Conservation (phyloP, 1,140 invertebrate species). For the Diabrotica virgifera region DNA sequence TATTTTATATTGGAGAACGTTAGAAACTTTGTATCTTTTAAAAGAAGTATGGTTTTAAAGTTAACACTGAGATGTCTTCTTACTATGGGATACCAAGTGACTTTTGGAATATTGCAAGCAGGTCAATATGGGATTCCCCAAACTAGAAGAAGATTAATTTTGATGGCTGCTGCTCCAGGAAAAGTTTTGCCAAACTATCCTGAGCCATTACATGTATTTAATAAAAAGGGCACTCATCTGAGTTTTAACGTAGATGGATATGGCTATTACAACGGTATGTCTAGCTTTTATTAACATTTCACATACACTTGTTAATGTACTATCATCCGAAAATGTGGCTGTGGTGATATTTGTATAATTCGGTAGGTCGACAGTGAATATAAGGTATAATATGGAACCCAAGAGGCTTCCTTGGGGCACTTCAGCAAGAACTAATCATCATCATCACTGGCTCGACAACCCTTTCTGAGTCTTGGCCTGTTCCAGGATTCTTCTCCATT, state of each 20-base stretch:
- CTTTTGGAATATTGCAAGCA: constrained; percentile 82
- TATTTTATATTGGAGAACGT: constrained; percentile 88
- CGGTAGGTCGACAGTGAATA: no score
- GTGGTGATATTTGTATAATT: no score
- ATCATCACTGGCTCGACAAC: no score
- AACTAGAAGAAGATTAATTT: constrained; percentile 73
- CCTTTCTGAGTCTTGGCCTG: no score
- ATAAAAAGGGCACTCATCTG: constrained; percentile 65
- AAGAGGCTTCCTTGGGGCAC: no score
- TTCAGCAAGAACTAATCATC: no score
- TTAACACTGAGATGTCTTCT: constrained; percentile 73
- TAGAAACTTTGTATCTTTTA: constrained; percentile 79
- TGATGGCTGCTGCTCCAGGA: constrained; percentile 81
- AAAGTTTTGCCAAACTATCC: constrained; percentile 76
- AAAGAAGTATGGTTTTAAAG: constrained; percentile 79
- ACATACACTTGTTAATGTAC: no score
- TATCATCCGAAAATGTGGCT: no score
- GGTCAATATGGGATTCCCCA: constrained; percentile 85
- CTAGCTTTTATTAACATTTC: no score
- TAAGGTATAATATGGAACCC: no score
- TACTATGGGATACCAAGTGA: constrained; percentile 85
- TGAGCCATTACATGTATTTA: constrained; percentile 76
- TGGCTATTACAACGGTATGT: constrained; percentile 33
- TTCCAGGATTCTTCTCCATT: no score
- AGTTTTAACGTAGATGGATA: constrained; percentile 71